A percentile compares a stretch with the other conserved stretches of the same genome.
Evolutionary conservation across 2,113 vertebrate species (phyloP).

Genomic region (Menidia beryllina): DNA sequence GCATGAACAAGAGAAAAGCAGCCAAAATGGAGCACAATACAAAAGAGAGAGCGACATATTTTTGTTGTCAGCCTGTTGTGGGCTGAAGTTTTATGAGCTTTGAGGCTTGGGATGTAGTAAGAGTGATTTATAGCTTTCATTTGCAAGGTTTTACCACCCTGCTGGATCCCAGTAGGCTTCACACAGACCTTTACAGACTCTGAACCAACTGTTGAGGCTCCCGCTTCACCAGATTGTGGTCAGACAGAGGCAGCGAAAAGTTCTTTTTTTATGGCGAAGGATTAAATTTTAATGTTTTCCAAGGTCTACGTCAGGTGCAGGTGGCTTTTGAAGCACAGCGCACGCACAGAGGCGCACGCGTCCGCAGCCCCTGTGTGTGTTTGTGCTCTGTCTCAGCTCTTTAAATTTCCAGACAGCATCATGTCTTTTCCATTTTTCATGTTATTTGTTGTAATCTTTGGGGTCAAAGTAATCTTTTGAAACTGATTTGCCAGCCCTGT

Average conservation of each 20-base stretch:
- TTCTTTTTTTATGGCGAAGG: slow-evolving; percentile 11
- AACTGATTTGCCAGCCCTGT: slow-evolving; percentile 21
- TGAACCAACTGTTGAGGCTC: slow-evolving; percentile 23
- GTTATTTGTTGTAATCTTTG: not conserved
- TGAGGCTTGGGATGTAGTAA: slow-evolving; percentile 54
- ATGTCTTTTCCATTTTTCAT: slow-evolving; percentile 2
- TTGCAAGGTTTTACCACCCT: slow-evolving; percentile 56
- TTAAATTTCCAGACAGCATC: slow-evolving; percentile 15
- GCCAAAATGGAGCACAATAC: not conserved
- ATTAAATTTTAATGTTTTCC: slow-evolving; percentile 29
- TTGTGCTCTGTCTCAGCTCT: slow-evolving; percentile 18
- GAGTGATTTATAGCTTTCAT: slow-evolving; percentile 75
- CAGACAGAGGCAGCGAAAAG: slow-evolving; percentile 16
- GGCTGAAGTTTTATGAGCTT: slow-evolving; percentile 62
- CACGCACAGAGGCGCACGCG: not conserved
- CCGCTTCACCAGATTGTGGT: slow-evolving; percentile 15
- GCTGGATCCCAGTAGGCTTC: slow-evolving; percentile 39
- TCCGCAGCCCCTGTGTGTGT: slow-evolving; percentile 16
- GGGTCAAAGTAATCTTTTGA: not conserved
- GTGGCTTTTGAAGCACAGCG: slow-evolving; percentile 11
- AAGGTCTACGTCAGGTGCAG: slow-evolving; percentile 17
- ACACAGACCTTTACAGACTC: slow-evolving; percentile 15
- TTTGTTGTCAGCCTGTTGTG: slow-evolving; percentile 49
- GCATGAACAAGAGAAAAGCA: slow-evolving; percentile 28
- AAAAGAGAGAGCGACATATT: slow-evolving; percentile 18